These are phyloP conservation scores for Malacosoma neustria DNA, from an alignment of 2,888 invertebrate species.

Conservation along the genomic window DNA sequence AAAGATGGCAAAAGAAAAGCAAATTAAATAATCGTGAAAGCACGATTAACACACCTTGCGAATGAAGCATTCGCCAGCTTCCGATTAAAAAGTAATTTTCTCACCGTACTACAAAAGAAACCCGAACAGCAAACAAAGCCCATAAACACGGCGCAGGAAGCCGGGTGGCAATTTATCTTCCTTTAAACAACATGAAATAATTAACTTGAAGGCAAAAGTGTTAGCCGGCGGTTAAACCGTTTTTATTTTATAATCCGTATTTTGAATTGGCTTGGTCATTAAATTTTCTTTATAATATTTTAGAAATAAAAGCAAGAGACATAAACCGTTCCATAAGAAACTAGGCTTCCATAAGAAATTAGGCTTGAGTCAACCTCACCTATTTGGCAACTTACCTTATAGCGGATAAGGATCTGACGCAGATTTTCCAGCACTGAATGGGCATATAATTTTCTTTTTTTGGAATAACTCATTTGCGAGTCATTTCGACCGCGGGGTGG, in stretches of 20 bases:
- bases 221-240: conserved; percentile 15
- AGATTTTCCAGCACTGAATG: no score
- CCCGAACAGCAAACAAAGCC: conserved; percentile 20
- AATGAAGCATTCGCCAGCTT: background rate
- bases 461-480: no score
- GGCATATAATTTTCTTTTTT: no score
- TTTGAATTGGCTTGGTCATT: background rate
- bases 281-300: no score
- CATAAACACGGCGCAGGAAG: conserved; percentile 24
- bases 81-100: conserved; percentile 9
- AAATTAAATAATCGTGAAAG: background rate
- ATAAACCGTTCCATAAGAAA: no score
- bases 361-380: no score
- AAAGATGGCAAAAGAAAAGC: no score
- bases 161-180: conserved; percentile 23
- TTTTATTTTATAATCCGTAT: conserved; percentile 5
- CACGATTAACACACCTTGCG: background rate
- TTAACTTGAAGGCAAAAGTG: conserved; percentile 19
- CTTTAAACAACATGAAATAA: conserved; percentile 19
- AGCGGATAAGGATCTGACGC: no score
- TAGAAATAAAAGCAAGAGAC: no score
- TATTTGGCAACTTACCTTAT: no score
- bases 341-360: no score
- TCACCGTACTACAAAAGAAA: conserved; percentile 16
- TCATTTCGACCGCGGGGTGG: no score